Percentiles rank a stretch among this genome's conserved stretches.
These are phyloP conservation scores for Spongilla lacustris DNA, from an alignment of 37 sponge, comb jelly and placozoan species.

Conservation along the genomic window DNA sequence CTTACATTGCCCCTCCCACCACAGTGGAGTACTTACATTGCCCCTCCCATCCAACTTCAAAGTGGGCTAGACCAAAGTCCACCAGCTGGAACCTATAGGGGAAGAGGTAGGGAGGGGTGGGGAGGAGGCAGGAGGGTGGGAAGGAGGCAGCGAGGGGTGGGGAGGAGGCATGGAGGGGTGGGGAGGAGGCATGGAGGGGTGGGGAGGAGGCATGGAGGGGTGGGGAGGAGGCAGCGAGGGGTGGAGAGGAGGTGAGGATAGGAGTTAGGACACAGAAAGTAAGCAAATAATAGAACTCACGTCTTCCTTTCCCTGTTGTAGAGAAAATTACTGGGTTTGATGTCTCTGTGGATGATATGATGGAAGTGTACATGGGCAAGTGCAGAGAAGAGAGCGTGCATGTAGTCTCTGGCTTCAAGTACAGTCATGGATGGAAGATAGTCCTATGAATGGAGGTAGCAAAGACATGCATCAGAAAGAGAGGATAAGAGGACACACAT, in stretches of 20 bases:
- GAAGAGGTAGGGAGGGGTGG: background rate
- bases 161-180: background rate
- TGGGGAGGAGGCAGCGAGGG: background rate
- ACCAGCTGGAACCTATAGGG: constrained; percentile 67
- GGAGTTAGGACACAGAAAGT: background rate
- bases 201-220: background rate
- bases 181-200: background rate
- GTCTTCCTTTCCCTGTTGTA: constrained; percentile 69
- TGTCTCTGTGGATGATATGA: constrained; percentile 93
- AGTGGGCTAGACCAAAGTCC: constrained; percentile 89
- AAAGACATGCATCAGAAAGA: background rate
- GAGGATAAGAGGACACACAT: background rate
- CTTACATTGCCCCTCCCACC: no score
- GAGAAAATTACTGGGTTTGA: constrained; percentile 98
- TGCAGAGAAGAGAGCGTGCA: constrained; percentile 87
- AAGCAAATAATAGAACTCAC: constrained; percentile 23
- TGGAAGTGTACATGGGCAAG: constrained; percentile 84
- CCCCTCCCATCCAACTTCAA: constrained; percentile 29
- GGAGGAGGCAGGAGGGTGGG: background rate
- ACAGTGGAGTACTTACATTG: constrained; percentile 5
- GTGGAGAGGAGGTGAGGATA: background rate
- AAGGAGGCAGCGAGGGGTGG: background rate
- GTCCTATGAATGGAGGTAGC: no score
- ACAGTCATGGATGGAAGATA: constrained; percentile 57
- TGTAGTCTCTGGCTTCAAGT: constrained; percentile 70